phyloP scores from a whole-genome alignment of 2,888 invertebrate genomes.

The Pseudanteris insignis region DNA sequence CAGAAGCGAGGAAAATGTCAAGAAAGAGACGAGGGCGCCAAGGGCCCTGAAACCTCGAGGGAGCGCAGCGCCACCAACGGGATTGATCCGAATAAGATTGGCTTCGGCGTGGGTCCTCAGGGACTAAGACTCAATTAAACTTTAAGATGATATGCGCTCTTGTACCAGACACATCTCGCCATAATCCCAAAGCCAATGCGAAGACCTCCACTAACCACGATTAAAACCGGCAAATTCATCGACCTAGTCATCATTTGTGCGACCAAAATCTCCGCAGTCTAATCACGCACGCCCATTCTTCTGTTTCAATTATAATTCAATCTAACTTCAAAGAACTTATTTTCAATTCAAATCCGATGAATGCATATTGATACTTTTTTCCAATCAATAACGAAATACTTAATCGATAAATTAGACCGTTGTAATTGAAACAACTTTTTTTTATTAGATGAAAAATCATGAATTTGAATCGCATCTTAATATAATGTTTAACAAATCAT shows the following conservation, averaged over 20 bases:
- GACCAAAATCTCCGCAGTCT: constrained; percentile 23
- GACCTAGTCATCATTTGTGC: constrained; percentile 25
- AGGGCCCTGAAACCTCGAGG: constrained; percentile 41
- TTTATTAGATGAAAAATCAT: too few relatives aligned
- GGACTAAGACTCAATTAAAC: constrained; percentile 77
- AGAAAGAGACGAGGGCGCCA: constrained; percentile 46
- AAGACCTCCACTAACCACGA: constrained; percentile 25
- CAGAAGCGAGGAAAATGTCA: constrained; percentile 35
- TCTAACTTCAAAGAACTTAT: not conserved
- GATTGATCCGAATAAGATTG: constrained; percentile 60
- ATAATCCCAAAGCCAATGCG: constrained; percentile 37
- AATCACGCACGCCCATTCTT: constrained; percentile 12
- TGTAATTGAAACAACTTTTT: too few relatives aligned
- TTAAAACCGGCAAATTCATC: constrained; percentile 35
- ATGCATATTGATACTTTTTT: too few relatives aligned
- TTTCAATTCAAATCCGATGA: constrained; percentile 2
- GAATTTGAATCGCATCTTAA: too few relatives aligned
- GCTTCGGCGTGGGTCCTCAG: constrained; percentile 67
- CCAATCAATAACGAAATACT: too few relatives aligned
- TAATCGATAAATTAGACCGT: too few relatives aligned
- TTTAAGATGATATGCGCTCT: constrained; percentile 73
- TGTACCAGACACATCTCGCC: constrained; percentile 57
- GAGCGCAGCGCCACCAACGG: constrained; percentile 46
- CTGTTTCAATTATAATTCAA: constrained; percentile 17
- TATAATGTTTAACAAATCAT: too few relatives aligned